Evolutionary conservation across 2,888 invertebrate species (phyloP).

Genomic region (Gastracanthus pulcherrimus): DNA sequence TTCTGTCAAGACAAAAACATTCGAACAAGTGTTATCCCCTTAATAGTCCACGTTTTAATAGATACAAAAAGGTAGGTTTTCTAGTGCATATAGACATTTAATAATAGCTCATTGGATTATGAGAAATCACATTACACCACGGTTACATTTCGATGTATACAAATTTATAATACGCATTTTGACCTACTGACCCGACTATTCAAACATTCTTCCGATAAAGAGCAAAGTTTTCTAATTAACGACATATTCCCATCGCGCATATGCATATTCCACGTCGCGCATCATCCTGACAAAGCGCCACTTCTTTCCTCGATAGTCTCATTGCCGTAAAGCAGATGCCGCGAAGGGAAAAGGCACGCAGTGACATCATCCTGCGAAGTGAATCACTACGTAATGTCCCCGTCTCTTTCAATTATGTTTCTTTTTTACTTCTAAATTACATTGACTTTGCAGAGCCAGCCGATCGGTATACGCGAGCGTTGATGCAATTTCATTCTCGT

Average conservation of each 20-base stretch:
- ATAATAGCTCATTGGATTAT: too few relatives aligned
- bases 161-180: not conserved
- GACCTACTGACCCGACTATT: not conserved
- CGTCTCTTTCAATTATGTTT: conserved; percentile 30
- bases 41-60: too few relatives aligned
- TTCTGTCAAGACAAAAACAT: too few relatives aligned
- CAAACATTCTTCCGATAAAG: not conserved
- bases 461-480: not conserved
- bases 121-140: too few relatives aligned
- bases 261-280: not conserved
- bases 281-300: conserved; percentile 21
- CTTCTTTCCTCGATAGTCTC: conserved; percentile 30
- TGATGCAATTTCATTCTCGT: conserved; percentile 33
- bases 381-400: conserved; percentile 29
- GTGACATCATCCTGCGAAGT: conserved; percentile 35
- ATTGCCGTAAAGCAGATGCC: conserved; percentile 39
- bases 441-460: not conserved
- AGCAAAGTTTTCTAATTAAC: conserved; percentile 11
- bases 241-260: not conserved
- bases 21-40: too few relatives aligned
- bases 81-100: too few relatives aligned
- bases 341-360: conserved; percentile 18
- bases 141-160: too few relatives aligned
- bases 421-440: conserved; percentile 38
- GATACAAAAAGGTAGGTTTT: too few relatives aligned